phyloP scores from a whole-genome alignment of 2,888 invertebrate genomes.

The Carpatolechia fugitivella region DNA sequence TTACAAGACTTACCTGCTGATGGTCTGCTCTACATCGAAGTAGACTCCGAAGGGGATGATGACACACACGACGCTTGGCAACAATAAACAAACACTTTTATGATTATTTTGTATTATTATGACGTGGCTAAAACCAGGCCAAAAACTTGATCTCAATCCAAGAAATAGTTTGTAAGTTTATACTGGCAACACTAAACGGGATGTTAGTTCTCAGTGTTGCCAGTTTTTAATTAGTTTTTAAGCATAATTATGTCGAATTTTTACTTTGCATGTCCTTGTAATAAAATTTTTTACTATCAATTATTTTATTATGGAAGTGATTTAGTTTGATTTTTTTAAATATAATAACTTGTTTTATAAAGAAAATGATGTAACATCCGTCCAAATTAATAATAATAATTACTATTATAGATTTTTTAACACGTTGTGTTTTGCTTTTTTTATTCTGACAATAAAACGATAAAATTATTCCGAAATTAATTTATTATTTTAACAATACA shows the following conservation, averaged over 20 bases:
- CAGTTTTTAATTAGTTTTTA: neutral
- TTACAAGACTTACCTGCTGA: conserved; percentile 9
- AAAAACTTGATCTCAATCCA: too few species aligned
- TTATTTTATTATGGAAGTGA: neutral
- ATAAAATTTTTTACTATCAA: neutral
- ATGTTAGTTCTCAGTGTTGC: too few species aligned
- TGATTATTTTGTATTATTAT: too few species aligned
- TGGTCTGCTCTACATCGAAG: conserved; percentile 14
- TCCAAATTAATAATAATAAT: neutral
- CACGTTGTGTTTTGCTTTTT: neutral
- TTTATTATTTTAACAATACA: conserved; percentile 11
- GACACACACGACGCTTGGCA: neutral
- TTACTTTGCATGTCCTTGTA: neutral
- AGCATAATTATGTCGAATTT: neutral
- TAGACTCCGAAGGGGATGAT: conserved; percentile 7
- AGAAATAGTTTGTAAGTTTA: too few species aligned
- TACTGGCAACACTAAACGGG: too few species aligned
- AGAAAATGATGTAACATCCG: too few species aligned
- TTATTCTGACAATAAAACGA: neutral
- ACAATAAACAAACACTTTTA: neutral
- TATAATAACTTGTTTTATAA: too few species aligned
- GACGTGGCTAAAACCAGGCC: too few species aligned
- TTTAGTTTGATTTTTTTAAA: neutral
- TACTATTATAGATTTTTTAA: too few species aligned
- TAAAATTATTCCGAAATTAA: conserved; percentile 1